Percentiles rank a stretch among this genome's conserved stretches.
phyloP scores from a whole-genome alignment of 2,888 invertebrate species.

The Erebia palarica region DNA sequence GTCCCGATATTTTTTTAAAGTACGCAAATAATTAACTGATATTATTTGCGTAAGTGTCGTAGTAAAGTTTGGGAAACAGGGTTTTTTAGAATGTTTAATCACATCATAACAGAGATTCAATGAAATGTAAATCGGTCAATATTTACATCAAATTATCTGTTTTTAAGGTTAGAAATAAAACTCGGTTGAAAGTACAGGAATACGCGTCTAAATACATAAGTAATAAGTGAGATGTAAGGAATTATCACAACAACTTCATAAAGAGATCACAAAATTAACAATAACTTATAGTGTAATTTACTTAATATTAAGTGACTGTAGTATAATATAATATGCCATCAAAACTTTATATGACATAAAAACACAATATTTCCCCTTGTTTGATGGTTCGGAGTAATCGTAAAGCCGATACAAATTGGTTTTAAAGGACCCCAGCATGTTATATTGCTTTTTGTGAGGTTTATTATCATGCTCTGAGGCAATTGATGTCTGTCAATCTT shows the following conservation, averaged over 20 bases:
- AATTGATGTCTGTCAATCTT: slow-evolving; percentile 39
- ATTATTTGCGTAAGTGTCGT: not conserved
- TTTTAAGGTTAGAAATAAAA: too few relatives aligned
- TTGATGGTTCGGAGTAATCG: slow-evolving; percentile 66
- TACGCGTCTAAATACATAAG: too few relatives aligned
- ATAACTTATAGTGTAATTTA: not conserved
- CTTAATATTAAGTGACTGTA: slow-evolving; percentile 16
- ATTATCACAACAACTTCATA: not conserved
- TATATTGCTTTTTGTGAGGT: slow-evolving; percentile 40
- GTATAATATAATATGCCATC: slow-evolving; percentile 39
- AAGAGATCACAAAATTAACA: not conserved
- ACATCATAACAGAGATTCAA: not conserved
- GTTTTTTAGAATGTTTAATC: not conserved
- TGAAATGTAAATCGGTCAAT: too few relatives aligned
- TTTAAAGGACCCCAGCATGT: slow-evolving; percentile 50
- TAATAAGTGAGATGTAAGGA: too few relatives aligned
- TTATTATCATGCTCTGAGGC: slow-evolving; percentile 54
- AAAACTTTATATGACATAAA: slow-evolving; percentile 67
- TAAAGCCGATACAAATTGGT: slow-evolving; percentile 75
- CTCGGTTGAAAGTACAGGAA: too few relatives aligned
- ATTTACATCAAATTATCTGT: too few relatives aligned
- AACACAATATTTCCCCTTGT: slow-evolving; percentile 70
- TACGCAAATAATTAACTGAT: too few relatives aligned
- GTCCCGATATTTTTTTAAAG: too few relatives aligned
- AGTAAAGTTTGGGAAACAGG: not conserved